Conservation (phyloP, 2,113 vertebrate species). For the Gobiocypris rarus region DNA sequence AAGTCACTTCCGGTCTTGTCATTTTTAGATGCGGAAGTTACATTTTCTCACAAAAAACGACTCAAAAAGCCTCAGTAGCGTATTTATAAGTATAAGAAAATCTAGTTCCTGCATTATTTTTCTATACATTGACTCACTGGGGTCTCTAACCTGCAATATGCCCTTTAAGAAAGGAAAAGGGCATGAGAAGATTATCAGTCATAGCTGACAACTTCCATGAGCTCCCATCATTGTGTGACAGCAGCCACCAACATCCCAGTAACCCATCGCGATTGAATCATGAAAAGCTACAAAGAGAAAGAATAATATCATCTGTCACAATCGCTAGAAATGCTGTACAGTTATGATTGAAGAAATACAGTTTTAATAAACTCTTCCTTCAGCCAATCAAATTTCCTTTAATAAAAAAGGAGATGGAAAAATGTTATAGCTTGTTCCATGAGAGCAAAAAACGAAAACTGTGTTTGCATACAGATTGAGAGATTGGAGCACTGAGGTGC, state of each 20-base stretch:
- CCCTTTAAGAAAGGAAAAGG: slow-evolving; percentile 41
- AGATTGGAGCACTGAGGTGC: neutral
- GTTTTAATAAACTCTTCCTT: slow-evolving; percentile 52
- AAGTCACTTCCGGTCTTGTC: too few relatives aligned
- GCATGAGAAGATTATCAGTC: slow-evolving; percentile 40
- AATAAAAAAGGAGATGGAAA: slow-evolving; percentile 46
- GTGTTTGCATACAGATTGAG: slow-evolving; percentile 22
- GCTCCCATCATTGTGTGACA: neutral
- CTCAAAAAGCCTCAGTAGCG: too few relatives aligned
- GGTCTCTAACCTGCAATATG: too few relatives aligned
- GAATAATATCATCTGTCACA: slow-evolving; percentile 49
- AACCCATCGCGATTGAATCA: neutral
- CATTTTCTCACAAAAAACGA: too few relatives aligned
- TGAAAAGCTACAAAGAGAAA: neutral
- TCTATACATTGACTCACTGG: too few relatives aligned
- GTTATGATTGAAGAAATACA: slow-evolving; percentile 53
- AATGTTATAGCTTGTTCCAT: slow-evolving; percentile 27
- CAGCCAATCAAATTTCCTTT: slow-evolving; percentile 57
- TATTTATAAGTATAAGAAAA: too few relatives aligned
- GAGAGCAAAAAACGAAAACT: slow-evolving; percentile 26
- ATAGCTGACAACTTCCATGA: slow-evolving; percentile 30
- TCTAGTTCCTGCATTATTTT: too few relatives aligned
- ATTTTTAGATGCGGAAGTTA: too few relatives aligned
- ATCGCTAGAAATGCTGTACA: slow-evolving; percentile 29
- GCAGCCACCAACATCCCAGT: neutral